These are phyloP conservation scores for Myotis brandtii DNA, from an alignment of 2,113 vertebrate genomes.

Conservation along the genomic window DNA sequence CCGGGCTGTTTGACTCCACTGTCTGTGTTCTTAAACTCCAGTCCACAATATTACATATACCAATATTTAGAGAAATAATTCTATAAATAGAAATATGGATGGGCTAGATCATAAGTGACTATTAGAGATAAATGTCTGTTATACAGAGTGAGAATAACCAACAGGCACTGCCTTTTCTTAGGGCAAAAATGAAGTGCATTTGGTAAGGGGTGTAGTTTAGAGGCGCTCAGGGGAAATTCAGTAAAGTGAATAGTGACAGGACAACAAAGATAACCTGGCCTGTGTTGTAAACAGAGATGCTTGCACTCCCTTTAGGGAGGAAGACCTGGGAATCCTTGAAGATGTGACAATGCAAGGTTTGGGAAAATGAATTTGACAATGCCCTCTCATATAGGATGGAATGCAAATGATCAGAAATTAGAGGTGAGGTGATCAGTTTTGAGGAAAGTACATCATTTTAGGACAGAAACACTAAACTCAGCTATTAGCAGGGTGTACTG, in stretches of 20 bases:
- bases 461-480: not conserved
- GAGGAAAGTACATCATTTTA: not conserved
- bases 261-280: no score
- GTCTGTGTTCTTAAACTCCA: not conserved
- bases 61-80: not conserved
- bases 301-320: not conserved
- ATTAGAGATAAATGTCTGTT: not conserved
- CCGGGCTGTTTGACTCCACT: not conserved
- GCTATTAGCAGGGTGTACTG: not conserved
- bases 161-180: not conserved
- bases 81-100: not conserved
- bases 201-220: not conserved
- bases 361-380: not conserved
- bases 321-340: not conserved
- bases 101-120: not conserved
- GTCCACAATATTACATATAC: not conserved
- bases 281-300: not conserved
- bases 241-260: not conserved
- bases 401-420: not conserved
- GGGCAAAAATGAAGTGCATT: not conserved
- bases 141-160: not conserved
- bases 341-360: not conserved
- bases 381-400: not conserved
- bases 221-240: not conserved
- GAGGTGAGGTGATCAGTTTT: not conserved